These are phyloP conservation scores for Ciconia boyciana DNA, from an alignment of 2,113 vertebrate genomes.

Conservation along the genomic window DNA sequence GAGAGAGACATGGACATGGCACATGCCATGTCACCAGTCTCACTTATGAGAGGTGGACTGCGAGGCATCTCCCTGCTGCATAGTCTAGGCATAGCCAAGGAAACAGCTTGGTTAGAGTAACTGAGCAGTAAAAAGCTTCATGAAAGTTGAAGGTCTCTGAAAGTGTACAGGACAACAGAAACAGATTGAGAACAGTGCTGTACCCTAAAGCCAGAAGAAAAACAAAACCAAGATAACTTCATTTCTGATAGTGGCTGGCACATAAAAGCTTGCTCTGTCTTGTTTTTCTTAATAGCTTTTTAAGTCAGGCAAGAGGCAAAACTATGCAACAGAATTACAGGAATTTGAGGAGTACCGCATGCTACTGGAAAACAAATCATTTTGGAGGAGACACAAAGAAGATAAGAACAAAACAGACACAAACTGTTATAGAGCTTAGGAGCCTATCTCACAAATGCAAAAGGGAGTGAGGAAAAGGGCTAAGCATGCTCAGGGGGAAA, in stretches of 20 bases:
- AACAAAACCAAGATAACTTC: not conserved
- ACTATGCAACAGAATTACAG: not conserved
- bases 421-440: not conserved
- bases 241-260: not conserved
- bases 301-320: not conserved
- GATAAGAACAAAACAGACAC: not conserved
- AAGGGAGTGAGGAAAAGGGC: not conserved
- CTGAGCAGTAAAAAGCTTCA: not conserved
- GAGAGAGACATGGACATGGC: not conserved
- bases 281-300: not conserved
- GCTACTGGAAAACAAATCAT: rapidly evolving
- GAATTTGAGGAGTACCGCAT: not conserved
- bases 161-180: not conserved
- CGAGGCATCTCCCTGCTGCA: not conserved
- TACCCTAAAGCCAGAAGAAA: not conserved
- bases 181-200: not conserved
- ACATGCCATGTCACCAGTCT: not conserved
- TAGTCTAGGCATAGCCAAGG: not conserved
- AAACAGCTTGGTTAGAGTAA: not conserved
- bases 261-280: not conserved
- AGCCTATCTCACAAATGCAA: not conserved
- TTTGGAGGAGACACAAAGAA: not conserved
- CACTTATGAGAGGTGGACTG: not conserved
- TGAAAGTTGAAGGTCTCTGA: not conserved
- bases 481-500: not conserved